A percentile compares a stretch with the other conserved stretches of the same genome.
Conservation (phyloP, 2,888 invertebrate genomes). For the Callyntrura sp. region DNA sequence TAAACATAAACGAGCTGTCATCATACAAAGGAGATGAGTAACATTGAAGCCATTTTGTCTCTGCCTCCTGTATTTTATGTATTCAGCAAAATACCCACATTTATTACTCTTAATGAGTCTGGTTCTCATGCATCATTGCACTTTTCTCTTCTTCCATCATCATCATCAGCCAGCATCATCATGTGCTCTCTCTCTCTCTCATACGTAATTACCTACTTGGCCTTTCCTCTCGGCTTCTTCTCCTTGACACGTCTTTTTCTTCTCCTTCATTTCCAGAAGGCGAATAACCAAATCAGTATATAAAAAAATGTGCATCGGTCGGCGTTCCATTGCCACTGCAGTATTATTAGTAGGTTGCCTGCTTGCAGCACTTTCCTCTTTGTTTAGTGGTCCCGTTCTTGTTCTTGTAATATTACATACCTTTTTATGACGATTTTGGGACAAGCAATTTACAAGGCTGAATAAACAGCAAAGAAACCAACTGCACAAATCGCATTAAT, state of each 20-base stretch:
- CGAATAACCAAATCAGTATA: neutral
- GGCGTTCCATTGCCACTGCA: neutral
- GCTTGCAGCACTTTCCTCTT: neutral
- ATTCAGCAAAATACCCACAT: conserved; percentile 5
- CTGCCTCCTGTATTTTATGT: conserved; percentile 29
- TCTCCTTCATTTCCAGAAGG: conserved; percentile 27
- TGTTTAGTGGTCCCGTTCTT: neutral
- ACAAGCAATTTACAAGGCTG: neutral
- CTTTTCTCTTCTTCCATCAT: conserved; percentile 4
- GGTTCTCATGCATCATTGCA: conserved; percentile 59
- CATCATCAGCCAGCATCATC: neutral
- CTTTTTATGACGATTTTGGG: neutral
- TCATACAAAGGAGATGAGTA: neutral
- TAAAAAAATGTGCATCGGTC: conserved; percentile 23
- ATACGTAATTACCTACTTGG: conserved; percentile 37
- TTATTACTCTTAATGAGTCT: conserved; percentile 59
- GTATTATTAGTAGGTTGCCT: neutral
- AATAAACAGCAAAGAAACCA: neutral
- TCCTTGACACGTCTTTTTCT: conserved; percentile 41
- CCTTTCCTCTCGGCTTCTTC: conserved; percentile 16
- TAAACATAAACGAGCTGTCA: neutral
- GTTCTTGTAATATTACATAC: neutral
- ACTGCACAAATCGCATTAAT: conserved; percentile 1
- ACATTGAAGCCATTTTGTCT: conserved; percentile 42
- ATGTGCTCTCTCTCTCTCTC: neutral